Evolutionary conservation across 2,113 vertebrate genomes (phyloP).

Genomic region (Platycercus adscitus): DNA sequence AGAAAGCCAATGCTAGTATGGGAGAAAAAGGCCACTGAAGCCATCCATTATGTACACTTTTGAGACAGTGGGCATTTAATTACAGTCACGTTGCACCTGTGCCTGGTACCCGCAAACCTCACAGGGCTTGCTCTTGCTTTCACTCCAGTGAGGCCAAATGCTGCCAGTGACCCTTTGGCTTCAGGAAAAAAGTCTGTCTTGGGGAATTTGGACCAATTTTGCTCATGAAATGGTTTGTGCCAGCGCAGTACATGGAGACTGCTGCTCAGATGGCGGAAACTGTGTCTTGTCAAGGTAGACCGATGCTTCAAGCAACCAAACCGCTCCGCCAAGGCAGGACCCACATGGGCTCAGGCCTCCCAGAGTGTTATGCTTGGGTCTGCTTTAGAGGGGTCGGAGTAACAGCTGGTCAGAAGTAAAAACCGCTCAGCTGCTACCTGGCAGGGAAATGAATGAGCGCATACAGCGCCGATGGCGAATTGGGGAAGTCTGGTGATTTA

Average conservation of each 20-base stretch:
- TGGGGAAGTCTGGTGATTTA: not conserved
- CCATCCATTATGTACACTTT: not conserved
- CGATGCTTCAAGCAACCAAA: rapidly evolving
- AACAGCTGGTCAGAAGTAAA: no score
- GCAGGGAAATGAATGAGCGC: rapidly evolving
- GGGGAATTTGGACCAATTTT: not conserved
- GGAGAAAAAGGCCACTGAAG: not conserved
- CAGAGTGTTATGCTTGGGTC: not conserved
- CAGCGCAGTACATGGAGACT: rapidly evolving
- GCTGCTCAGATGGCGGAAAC: not conserved
- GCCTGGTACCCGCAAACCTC: not conserved
- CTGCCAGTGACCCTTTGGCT: not conserved
- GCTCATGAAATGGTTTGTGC: rapidly evolving
- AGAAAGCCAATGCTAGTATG: not conserved
- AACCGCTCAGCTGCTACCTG: rapidly evolving
- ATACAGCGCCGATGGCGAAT: rapidly evolving
- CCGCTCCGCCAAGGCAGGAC: not conserved
- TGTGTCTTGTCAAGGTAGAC: not conserved
- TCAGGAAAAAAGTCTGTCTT: not conserved
- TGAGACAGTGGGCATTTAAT: not conserved
- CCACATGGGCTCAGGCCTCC: not conserved
- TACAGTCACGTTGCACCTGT: not conserved
- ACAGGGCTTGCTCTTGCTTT: not conserved
- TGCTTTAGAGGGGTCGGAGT: not conserved
- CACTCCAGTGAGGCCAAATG: rapidly evolving